These are phyloP conservation scores for Pelagia noctiluca DNA, from an alignment of 30 jellyfish, hydroid and myxozoan species.

Conservation along the genomic window DNA sequence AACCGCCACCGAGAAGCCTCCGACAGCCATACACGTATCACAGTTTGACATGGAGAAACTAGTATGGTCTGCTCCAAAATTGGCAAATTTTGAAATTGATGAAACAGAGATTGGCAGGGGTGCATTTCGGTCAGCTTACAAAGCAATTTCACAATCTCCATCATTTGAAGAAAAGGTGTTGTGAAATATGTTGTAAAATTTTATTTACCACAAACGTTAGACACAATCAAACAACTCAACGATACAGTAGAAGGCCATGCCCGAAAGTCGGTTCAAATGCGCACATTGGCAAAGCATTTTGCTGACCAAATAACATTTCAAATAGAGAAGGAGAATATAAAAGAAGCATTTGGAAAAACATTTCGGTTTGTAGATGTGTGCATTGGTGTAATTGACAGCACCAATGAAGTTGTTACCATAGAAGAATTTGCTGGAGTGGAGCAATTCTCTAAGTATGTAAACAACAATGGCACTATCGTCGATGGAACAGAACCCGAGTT, in stretches of 20 bases:
- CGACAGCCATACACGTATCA: constrained; percentile 16
- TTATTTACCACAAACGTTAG: constrained; percentile 9
- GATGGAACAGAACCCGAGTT: neutral
- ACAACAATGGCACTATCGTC: constrained; percentile 10
- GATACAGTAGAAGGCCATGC: constrained; percentile 9
- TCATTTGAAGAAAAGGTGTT: neutral
- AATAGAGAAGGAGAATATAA: no score
- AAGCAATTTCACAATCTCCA: neutral
- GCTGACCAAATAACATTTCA: neutral
- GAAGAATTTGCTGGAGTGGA: constrained; percentile 11
- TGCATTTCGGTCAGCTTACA: constrained; percentile 20
- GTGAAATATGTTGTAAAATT: constrained; percentile 1
- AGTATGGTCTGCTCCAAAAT: constrained; percentile 28
- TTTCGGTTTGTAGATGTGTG: neutral
- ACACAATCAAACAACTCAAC: neutral
- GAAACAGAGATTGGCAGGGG: constrained; percentile 16
- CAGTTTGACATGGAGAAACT: constrained; percentile 28
- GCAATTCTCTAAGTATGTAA: constrained; percentile 1
- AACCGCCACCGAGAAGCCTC: constrained; percentile 19
- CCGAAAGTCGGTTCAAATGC: constrained; percentile 36
- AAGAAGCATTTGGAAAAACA: constrained; percentile 7
- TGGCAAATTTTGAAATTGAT: constrained; percentile 15
- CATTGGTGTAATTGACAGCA: neutral
- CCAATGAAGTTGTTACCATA: neutral
- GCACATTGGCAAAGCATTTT: constrained; percentile 21